Conservation (phyloP, 2,113 vertebrate genomes). For the Polypterus bichir region DNA sequence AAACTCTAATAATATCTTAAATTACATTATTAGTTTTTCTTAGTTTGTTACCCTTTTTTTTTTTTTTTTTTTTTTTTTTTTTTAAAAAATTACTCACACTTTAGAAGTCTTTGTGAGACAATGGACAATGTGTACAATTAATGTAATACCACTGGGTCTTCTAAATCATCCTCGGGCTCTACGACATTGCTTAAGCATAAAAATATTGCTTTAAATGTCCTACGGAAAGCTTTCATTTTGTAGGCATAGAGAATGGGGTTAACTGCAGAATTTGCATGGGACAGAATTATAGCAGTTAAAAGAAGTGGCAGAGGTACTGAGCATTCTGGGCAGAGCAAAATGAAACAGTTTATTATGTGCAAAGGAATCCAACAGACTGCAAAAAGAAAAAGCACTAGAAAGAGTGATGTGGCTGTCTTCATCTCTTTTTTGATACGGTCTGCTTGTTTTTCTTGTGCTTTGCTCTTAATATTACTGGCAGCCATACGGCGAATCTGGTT, state of each 20-base stretch:
- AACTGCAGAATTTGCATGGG: constrained; percentile 52
- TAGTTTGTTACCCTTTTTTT: not conserved
- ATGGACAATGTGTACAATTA: too few species aligned
- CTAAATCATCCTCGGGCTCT: constrained; percentile 6
- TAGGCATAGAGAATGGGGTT: constrained; percentile 57
- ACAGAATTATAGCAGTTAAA: constrained; percentile 49
- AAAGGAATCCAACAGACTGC: constrained; percentile 56
- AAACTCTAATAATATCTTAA: too few species aligned
- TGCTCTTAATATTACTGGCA: constrained; percentile 13
- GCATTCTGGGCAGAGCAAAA: constrained; percentile 43
- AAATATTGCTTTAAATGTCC: constrained; percentile 50
- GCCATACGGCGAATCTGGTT: constrained; percentile 29
- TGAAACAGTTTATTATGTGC: constrained; percentile 55
- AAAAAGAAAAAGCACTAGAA: constrained; percentile 52
- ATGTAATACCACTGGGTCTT: not conserved
- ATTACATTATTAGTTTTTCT: too few species aligned
- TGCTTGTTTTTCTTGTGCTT: constrained; percentile 10
- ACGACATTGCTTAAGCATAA: constrained; percentile 27
- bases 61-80: not conserved
- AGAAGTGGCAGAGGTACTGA: constrained; percentile 41
- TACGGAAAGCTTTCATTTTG: constrained; percentile 52
- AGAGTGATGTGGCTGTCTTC: constrained; percentile 44
- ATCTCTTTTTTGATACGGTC: constrained; percentile 31
- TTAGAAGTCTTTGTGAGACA: too few species aligned
- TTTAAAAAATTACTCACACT: not conserved